A percentile compares a stretch with the other conserved stretches of the same genome.
Evolutionary conservation across 2,797 vertebrate genomes (phyloP).

Genomic region (Eurystomus glaucurus): DNA sequence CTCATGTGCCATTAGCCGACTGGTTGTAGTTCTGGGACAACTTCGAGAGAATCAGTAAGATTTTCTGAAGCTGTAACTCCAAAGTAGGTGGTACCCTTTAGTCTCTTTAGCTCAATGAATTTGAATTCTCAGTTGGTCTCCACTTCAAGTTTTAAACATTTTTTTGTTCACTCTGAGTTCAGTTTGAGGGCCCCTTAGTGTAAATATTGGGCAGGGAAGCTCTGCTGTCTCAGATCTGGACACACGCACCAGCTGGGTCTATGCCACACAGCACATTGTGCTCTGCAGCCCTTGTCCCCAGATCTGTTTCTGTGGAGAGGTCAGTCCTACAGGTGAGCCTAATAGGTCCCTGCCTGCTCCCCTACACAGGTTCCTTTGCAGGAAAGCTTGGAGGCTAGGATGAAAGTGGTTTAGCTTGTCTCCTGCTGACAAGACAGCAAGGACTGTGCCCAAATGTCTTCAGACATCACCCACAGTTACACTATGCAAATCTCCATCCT

Average conservation of each 20-base stretch:
- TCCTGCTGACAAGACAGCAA: background rate
- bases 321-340: background rate
- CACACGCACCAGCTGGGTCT: accelerated
- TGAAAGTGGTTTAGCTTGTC: background rate
- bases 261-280: accelerated
- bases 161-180: background rate
- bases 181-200: background rate
- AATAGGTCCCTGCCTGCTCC: background rate
- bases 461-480: background rate
- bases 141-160: background rate
- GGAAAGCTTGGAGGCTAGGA: background rate
- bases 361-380: background rate
- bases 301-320: background rate
- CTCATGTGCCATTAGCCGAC: accelerated
- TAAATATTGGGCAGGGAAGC: background rate
- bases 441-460: background rate
- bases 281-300: background rate
- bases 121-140: background rate
- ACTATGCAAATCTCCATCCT: background rate
- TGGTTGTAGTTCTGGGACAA: background rate
- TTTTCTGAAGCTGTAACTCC: slow-evolving; percentile 14
- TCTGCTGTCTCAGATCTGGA: background rate
- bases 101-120: background rate
- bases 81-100: background rate
- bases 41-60: background rate